Evolutionary conservation across 2,888 invertebrate species (phyloP).

Genomic region (Pediacus dermestoides): DNA sequence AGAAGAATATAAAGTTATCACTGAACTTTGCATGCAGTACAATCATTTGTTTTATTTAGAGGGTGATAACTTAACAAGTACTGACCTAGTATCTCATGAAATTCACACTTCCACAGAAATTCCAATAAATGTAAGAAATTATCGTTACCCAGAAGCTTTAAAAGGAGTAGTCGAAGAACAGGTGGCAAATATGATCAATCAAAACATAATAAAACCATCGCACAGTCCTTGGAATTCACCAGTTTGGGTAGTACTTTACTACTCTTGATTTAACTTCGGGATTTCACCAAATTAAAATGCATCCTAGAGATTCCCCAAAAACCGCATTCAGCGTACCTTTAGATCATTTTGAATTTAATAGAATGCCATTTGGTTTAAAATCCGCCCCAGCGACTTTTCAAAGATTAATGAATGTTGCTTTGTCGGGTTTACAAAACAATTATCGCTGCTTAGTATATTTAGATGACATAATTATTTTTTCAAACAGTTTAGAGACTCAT

Average conservation of each 20-base stretch:
- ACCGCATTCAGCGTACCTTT: background rate
- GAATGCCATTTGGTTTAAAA: conserved; percentile 1
- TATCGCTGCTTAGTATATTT: too few species aligned
- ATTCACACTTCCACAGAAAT: background rate
- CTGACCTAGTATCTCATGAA: background rate
- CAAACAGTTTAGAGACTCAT: background rate
- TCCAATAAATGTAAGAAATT: background rate
- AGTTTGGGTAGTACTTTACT: background rate
- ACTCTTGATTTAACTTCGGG: background rate
- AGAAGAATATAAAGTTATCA: background rate
- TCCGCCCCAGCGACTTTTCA: background rate
- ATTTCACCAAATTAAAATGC: too few species aligned
- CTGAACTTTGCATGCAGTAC: background rate
- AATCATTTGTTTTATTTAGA: background rate
- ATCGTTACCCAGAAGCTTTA: background rate
- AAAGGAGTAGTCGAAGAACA: background rate
- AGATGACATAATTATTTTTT: too few species aligned
- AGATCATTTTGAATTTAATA: background rate
- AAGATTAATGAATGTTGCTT: background rate
- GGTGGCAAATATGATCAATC: background rate
- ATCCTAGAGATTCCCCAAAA: background rate
- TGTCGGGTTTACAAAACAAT: background rate
- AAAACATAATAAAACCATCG: background rate
- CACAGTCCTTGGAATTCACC: background rate
- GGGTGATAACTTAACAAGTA: background rate